Percentiles rank a stretch among this genome's conserved stretches.
These are phyloP conservation scores for Platygyra sinensis DNA, from an alignment of 64 coral and sea anemone genomes.

Conservation along the genomic window DNA sequence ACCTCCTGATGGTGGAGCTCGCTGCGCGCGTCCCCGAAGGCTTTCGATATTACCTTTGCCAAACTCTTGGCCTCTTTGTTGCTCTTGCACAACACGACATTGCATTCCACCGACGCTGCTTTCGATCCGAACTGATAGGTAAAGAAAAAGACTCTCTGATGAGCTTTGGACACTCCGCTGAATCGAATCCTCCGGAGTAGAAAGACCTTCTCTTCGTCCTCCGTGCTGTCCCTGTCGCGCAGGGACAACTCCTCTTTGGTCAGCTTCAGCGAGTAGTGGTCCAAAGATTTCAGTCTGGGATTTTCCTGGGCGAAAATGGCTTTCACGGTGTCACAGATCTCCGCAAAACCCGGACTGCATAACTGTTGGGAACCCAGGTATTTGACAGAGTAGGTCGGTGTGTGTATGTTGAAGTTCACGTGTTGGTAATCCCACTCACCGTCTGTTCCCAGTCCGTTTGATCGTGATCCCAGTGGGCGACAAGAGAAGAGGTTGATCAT, in stretches of 20 bases:
- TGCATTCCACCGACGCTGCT: conserved; percentile 84
- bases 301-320: conserved; percentile 69
- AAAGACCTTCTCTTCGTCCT: conserved; percentile 83
- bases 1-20: conserved; percentile 87
- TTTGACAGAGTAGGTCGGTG: conserved; percentile 83
- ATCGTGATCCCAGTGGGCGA: conserved; percentile 61
- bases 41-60: conserved; percentile 84
- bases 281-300: conserved; percentile 58
- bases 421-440: conserved; percentile 79
- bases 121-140: conserved; percentile 91
- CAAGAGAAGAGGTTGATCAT: conserved; percentile 90
- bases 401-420: conserved; percentile 78
- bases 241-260: conserved; percentile 83
- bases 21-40: conserved; percentile 64
- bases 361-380: conserved; percentile 86
- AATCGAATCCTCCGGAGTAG: conserved; percentile 74
- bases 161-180: conserved; percentile 71
- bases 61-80: conserved; percentile 89
- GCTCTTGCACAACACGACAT: conserved; percentile 73
- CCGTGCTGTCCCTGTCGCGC: conserved; percentile 84
- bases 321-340: conserved; percentile 90
- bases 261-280: conserved; percentile 80
- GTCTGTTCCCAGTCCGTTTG: background rate
- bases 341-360: conserved; percentile 66
- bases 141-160: conserved; percentile 91